Base-by-base conservation (phyloP, 2,113 vertebrate species). In the Anoura caudifer region DNA sequence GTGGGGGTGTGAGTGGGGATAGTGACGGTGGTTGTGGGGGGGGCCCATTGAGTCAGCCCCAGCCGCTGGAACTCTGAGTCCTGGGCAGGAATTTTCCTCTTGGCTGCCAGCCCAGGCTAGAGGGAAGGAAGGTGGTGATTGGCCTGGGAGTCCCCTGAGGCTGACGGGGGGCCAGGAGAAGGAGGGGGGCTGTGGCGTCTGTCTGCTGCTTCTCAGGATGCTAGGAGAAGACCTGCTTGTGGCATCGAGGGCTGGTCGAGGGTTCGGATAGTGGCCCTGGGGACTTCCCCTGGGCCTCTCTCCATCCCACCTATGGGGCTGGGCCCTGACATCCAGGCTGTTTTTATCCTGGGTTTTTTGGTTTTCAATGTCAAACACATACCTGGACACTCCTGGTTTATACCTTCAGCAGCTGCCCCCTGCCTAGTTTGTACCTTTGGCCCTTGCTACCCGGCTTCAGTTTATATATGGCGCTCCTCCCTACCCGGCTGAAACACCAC, bases 81-180 rank as follows among this genome's bases (percentile, higher is more conserved):
- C 95, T 4, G 69, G 96, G 80, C 96, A 96, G 97, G 94, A 96
- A 95, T 94, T 95, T 97, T 97, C 96, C 97, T 96, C 65, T 97
- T 95, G 97, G 95, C 96, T 87, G 87, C 56, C 1, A 8, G 96
- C 97, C 97, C 96, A 5, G 97, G 81, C 77, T 97, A 56, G 77
- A 96, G 95, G 90, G 92, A 95, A 96, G 88, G 86, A 67, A 90
- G 90, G 65, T 69, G 26, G 65, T 24, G 9, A 76, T 90, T 92
- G 93, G 96, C 92, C 87, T 94, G 56, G 65, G 59, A 70, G 93
- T 97, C 97, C 96, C 96, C 38, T 1, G 94, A 92, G 97, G 63
- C 90, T 15, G 47, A 47, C 33, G 10, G 59, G 86, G 67, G 67
- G 14, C 22, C 56, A 83, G 80, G 14, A 91, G 14, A 88, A 87